Base-by-base conservation (phyloP, 2,797 vertebrate genomes). In the Hyperoplus immaculatus region DNA sequence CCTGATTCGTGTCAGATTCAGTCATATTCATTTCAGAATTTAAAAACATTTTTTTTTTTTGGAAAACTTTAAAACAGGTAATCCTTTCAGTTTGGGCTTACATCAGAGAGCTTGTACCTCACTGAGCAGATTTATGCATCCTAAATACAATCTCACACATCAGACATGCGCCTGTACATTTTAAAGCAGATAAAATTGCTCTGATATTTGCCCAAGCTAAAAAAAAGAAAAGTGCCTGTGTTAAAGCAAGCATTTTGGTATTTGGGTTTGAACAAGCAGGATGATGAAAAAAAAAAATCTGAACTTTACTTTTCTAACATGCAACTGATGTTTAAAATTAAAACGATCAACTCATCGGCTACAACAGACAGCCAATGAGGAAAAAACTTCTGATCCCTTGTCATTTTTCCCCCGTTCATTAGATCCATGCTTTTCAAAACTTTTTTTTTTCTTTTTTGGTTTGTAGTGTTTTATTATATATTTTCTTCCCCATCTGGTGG, bases 1-100 rank as follows among this genome's bases (percentile, higher is more conserved):
- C 83, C 89, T 84, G 81, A 93, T 91, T 92, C 39, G 15, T 4
- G 53, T 80, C 79, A 67, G 57, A 90, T 93, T 88, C 56, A 81
- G 69, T 81, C 53, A 70, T 58, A 84, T 88, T 92, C 53, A 72
- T 84, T 75, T 36, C 67, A 89, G 68, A 88, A 92, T 89, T 89
- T 87, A 84, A 83, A 58, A 39, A 71, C 1, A 77, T 80, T 72
- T 29, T 29, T 29, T 21, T 29, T 29, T 29, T 29, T 29, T 9
- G 45, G 54, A 77, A 58, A 50, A 29, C n/a, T 78, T 68, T 67
- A 14, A 67, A 67, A 47, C 38, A 56, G 73, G 53, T 63, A 42
- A 42, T 66, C 8, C 3, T 5, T 68, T 77, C 64, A 78, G 68
- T 80, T 84, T 80, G 55, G 60, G 66, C 63, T 83, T 2, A 68